A percentile compares a stretch with the other conserved stretches of the same genome.
Conservation (phyloP, 92 coral and sea anemone genomes). For the Paragorgia papillata region DNA sequence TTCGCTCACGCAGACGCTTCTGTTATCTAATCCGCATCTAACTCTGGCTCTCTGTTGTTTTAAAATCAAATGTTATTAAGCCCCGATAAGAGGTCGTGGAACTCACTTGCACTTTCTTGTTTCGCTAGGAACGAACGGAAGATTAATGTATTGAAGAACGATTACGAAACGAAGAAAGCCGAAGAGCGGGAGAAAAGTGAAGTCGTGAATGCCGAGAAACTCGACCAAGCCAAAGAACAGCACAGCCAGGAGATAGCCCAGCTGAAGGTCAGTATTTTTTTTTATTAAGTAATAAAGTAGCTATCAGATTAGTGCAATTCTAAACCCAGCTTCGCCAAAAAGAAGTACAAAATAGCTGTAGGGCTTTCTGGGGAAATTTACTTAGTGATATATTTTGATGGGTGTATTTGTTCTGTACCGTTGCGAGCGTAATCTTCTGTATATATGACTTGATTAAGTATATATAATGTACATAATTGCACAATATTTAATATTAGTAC, state of each 20-base stretch:
- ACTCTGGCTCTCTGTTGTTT: constrained; percentile 17
- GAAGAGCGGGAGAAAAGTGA: constrained; percentile 3
- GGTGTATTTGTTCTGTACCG: background rate
- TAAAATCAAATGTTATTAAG: constrained; percentile 4
- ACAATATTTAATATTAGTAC: background rate
- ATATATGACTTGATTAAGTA: background rate
- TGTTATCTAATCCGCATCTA: constrained; percentile 10
- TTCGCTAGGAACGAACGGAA: constrained; percentile 30
- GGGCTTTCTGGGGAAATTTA: too few species aligned
- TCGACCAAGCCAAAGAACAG: constrained; percentile 4
- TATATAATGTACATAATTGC: background rate
- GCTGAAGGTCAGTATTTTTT: background rate
- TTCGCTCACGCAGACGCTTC: too few species aligned
- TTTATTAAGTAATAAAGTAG: background rate
- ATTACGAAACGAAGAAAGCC: background rate
- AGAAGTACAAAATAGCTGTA: too few species aligned
- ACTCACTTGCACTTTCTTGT: background rate
- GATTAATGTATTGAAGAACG: constrained; percentile 9
- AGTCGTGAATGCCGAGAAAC: background rate
- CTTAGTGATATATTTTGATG: background rate
- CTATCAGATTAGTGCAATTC: too few species aligned
- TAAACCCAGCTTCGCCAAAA: too few species aligned
- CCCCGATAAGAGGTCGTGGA: constrained; percentile 7
- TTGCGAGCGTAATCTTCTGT: background rate
- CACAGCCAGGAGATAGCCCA: background rate